Conservation (phyloP, 2,797 vertebrate genomes). For the Xiphophorus birchmanni region DNA sequence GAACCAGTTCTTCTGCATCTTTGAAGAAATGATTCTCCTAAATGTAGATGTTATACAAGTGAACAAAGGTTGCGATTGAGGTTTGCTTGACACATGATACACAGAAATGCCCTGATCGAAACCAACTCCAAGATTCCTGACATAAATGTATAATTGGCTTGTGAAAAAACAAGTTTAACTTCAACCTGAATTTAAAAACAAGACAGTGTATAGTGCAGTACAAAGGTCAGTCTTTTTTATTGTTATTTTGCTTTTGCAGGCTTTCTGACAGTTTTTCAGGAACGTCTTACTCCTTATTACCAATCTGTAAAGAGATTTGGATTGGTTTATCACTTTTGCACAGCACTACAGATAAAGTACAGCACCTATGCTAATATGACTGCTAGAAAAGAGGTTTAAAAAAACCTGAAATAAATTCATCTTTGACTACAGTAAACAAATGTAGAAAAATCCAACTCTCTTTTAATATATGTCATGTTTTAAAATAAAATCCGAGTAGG, state of each 20-base stretch:
- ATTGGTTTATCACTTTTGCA: background rate
- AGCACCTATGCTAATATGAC: background rate
- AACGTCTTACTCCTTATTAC: background rate
- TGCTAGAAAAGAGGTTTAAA: background rate
- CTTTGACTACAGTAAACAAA: background rate
- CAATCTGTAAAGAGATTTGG: background rate
- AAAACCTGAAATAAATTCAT: background rate
- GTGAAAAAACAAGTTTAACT: background rate
- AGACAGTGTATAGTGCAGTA: background rate
- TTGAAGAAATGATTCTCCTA: background rate
- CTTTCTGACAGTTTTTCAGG: background rate
- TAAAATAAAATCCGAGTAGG: background rate
- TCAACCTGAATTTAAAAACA: background rate
- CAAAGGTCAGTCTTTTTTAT: background rate
- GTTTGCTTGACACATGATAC: background rate
- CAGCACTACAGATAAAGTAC: background rate
- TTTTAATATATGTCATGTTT: background rate
- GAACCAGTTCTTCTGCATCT: background rate
- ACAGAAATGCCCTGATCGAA: background rate
- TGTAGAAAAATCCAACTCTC: background rate
- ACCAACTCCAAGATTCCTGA: background rate
- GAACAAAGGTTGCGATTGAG: background rate
- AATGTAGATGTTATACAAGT: background rate
- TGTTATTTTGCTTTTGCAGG: background rate
- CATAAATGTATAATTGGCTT: background rate